Conservation (phyloP, 2,888 invertebrate genomes). For the Melinopterus prodromus region DNA sequence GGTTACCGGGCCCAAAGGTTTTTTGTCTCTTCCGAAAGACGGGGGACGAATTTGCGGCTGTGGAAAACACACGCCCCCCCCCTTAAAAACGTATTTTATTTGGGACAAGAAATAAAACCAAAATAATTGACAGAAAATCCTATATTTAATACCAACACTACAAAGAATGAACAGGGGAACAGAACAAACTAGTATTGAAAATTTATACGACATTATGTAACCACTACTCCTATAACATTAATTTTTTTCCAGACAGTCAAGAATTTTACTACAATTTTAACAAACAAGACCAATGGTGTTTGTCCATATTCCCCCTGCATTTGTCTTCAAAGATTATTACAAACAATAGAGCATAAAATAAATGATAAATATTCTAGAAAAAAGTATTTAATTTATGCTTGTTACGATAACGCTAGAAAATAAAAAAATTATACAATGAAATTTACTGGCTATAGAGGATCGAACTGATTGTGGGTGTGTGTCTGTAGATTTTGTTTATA, state of each 20-base stretch:
- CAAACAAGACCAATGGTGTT: slow-evolving; percentile 24
- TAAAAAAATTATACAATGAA: slow-evolving; percentile 29
- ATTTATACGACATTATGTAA: slow-evolving; percentile 18
- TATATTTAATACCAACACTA: slow-evolving; percentile 37
- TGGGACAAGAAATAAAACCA: slow-evolving; percentile 33
- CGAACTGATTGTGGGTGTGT: not conserved
- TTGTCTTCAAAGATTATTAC: slow-evolving; percentile 33
- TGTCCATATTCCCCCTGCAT: slow-evolving; percentile 37
- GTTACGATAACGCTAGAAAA: slow-evolving; percentile 33
- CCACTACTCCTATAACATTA: slow-evolving; percentile 27
- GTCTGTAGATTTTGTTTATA: not conserved
- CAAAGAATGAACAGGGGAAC: slow-evolving; percentile 36
- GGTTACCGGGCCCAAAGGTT: no score
- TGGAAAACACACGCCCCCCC: no score
- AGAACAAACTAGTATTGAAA: slow-evolving; percentile 34
- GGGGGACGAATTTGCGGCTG: no score
- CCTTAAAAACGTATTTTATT: not conserved
- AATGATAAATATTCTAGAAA: slow-evolving; percentile 38
- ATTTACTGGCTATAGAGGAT: not conserved
- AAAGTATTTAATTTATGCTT: slow-evolving; percentile 30
- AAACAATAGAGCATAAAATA: slow-evolving; percentile 40
- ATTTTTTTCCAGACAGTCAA: slow-evolving; percentile 13
- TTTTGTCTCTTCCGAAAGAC: no score
- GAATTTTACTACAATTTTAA: slow-evolving; percentile 9
- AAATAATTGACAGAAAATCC: slow-evolving; percentile 35